A percentile compares a stretch with the other conserved stretches of the same genome.
Evolutionary conservation across 2,888 invertebrate species (phyloP).

Genomic region (Aphrophora alni): DNA sequence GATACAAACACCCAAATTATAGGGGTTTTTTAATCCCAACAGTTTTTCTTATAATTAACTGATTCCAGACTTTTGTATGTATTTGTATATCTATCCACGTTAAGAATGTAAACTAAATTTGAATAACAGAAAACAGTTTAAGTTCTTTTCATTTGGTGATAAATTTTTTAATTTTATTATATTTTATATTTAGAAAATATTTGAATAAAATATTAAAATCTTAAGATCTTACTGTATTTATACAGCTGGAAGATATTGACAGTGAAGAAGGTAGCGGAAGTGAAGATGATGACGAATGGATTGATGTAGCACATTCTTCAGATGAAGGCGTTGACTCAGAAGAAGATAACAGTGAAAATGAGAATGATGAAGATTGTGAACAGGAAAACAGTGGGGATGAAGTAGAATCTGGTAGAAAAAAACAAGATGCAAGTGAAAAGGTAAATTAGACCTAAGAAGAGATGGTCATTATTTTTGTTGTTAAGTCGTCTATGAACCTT

Average conservation of each 20-base stretch:
- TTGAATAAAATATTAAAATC: no score
- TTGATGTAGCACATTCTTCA: slow-evolving; percentile 54
- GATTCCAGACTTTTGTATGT: no score
- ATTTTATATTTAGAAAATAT: no score
- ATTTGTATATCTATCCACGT: no score
- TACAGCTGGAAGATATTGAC: slow-evolving; percentile 48
- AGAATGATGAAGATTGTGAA: slow-evolving; percentile 44
- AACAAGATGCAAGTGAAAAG: slow-evolving; percentile 31
- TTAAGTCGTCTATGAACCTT: neutral
- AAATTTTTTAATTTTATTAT: no score
- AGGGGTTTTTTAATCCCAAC: no score
- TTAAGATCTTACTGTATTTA: no score
- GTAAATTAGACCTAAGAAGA: slow-evolving; percentile 35
- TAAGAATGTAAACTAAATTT: no score
- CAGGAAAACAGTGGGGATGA: slow-evolving; percentile 50
- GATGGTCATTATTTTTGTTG: neutral
- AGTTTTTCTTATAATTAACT: no score
- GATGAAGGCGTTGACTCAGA: slow-evolving; percentile 51
- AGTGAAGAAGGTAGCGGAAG: slow-evolving; percentile 65
- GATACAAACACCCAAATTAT: no score
- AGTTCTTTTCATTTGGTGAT: no score
- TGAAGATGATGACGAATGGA: slow-evolving; percentile 62
- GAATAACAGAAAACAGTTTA: no score
- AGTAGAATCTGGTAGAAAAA: slow-evolving; percentile 48
- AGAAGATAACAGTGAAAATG: slow-evolving; percentile 47